Conservation (phyloP, 2,888 invertebrate genomes). For the Pecten maximus region DNA sequence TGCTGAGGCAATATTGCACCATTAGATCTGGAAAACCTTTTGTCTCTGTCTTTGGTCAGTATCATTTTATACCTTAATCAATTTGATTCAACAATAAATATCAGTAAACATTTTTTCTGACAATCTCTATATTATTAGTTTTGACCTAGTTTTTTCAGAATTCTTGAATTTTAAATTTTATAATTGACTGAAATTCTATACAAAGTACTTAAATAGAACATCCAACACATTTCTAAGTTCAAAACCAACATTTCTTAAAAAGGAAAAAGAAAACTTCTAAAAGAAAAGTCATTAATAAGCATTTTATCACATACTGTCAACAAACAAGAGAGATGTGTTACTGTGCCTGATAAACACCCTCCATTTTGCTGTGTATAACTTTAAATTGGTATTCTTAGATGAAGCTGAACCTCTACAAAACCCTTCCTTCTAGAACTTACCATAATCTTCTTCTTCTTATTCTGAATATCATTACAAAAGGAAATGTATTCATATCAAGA, state of each 20-base stretch:
- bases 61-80: too few relatives aligned
- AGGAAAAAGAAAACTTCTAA: not conserved
- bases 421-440: not conserved
- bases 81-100: too few relatives aligned
- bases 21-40: too few relatives aligned
- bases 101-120: too few relatives aligned
- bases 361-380: not conserved
- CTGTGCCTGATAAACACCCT: not conserved
- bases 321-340: not conserved
- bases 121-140: too few relatives aligned
- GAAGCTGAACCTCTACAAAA: slow-evolving; percentile 9
- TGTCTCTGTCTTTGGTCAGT: too few relatives aligned
- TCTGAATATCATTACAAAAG: not conserved
- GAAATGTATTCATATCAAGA: not conserved
- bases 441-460: not conserved
- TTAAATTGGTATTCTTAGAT: not conserved
- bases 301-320: not conserved
- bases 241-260: slow-evolving; percentile 3
- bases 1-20: too few relatives aligned
- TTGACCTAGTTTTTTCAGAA: too few relatives aligned
- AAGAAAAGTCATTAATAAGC: not conserved
- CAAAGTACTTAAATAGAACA: not conserved
- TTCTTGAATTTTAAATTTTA: not conserved
- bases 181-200: not conserved
- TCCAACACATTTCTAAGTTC: not conserved